Base-by-base conservation (phyloP, 2,797 vertebrate genomes). In the Gila robusta region DNA sequence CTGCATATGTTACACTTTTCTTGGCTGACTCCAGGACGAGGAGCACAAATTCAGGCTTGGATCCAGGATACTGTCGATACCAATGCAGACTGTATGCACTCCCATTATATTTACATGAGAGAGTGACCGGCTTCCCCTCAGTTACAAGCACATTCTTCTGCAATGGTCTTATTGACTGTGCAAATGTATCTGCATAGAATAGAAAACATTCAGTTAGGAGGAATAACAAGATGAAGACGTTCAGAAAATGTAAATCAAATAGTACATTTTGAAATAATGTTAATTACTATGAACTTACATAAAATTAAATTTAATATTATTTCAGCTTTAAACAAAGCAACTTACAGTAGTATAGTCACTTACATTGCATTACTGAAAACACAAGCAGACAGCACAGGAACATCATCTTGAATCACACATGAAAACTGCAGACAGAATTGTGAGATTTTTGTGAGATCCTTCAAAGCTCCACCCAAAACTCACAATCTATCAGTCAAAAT, bases 51-150 rank as follows among this genome's bases (percentile, higher is more conserved):
- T 76, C 64, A 52, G 88, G 88, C 52, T 35, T 81, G 4, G 70
- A 72, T 82, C 77, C 35, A 23, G 73, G 54, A 71, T 87, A 54
- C 37, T 87, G 77, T 26, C 81, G 77, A 87, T 87, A 86, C 86
- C 88, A 89, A 6, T 64, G 81, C 1, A 89, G 49, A 80, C n/a
- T 74, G 5, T 82, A 0, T 19, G 16, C 86, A 44, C n/a, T 39
- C 23, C 71, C 79, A 19, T 81, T 47, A 79, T 87, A 89, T 79
- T 21, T 73, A 23, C 84, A 89, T 69, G 76, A 81, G 26, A 87
- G 71, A 28, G 2, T 56, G 21, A 86, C 37, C 66, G 59, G 9
- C 47, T 56, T 14, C 4, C 67, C 56, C 56, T 79, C 86, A 39
- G 66, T 47, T 41, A 39, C 41, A 19, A 41, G 11, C n/a, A 21